These are phyloP conservation scores for Gastrophysa polygoni DNA, from an alignment of 2,888 invertebrate genomes.

Conservation along the genomic window DNA sequence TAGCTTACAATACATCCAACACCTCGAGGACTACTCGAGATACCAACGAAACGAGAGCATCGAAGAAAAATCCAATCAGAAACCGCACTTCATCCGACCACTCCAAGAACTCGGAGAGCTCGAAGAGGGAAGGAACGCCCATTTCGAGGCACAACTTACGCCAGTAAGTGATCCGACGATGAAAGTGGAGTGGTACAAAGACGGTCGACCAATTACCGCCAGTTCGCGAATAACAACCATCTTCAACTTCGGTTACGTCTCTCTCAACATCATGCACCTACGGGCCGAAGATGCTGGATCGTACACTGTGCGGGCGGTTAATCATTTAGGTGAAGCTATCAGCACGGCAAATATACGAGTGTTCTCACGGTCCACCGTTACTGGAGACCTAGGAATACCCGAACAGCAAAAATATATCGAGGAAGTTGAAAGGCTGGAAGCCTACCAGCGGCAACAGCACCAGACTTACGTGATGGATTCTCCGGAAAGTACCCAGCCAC, in stretches of 20 bases:
- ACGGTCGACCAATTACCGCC: slow-evolving; percentile 92
- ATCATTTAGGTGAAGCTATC: slow-evolving; percentile 88
- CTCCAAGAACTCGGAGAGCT: slow-evolving; percentile 85
- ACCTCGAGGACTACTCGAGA: slow-evolving; percentile 87
- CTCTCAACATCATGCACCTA: slow-evolving; percentile 97
- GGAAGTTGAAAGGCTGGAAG: slow-evolving; percentile 89
- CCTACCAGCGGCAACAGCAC: slow-evolving; percentile 82
- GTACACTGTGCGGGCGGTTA: slow-evolving; percentile 90
- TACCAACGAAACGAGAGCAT: slow-evolving; percentile 85
- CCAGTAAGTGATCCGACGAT: slow-evolving; percentile 93
- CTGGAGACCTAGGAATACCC: slow-evolving; percentile 80
- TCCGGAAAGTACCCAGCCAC: slow-evolving; percentile 79
- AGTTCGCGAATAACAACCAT: slow-evolving; percentile 97
- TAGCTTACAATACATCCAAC: slow-evolving; percentile 87
- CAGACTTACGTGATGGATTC: slow-evolving; percentile 80
- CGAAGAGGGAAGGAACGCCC: slow-evolving; percentile 89
- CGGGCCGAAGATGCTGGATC: slow-evolving; percentile 97
- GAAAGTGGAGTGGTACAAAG: slow-evolving; percentile 97
- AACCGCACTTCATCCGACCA: slow-evolving; percentile 87
- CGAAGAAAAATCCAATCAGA: slow-evolving; percentile 80
- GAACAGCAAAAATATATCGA: slow-evolving; percentile 91
- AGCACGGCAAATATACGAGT: slow-evolving; percentile 81
- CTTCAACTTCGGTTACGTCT: slow-evolving; percentile 99
- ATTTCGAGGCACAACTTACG: slow-evolving; percentile 90
- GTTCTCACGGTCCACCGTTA: slow-evolving; percentile 78